phyloP scores from a whole-genome alignment of 2,888 invertebrate genomes.

The Dicranocentrus wangi region DNA sequence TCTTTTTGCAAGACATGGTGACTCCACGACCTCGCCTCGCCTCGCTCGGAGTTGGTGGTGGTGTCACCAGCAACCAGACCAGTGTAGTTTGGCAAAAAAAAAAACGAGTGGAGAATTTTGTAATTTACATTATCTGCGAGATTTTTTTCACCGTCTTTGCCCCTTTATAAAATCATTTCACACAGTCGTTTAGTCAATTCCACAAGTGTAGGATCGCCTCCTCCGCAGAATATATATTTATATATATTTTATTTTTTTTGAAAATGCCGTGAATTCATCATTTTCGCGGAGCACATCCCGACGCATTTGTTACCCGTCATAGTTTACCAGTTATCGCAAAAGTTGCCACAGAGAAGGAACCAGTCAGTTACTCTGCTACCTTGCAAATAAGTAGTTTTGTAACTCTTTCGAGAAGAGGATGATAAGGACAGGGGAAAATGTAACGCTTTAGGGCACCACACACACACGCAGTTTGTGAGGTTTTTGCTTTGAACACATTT shows the following conservation, averaged over 20 bases:
- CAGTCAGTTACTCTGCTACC: not conserved
- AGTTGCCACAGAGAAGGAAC: not conserved
- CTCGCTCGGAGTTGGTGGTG: too few species aligned
- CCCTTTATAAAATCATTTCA: not conserved
- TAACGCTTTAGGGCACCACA: too few species aligned
- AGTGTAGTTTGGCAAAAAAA: too few species aligned
- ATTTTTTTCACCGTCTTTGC: not conserved
- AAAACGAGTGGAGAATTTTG: too few species aligned
- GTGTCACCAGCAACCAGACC: too few species aligned
- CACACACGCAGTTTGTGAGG: too few species aligned
- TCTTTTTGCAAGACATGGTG: too few species aligned
- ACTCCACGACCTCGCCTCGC: too few species aligned
- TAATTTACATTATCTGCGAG: constrained; percentile 11
- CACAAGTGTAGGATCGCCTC: not conserved
- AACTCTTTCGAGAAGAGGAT: too few species aligned
- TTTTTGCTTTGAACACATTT: too few species aligned
- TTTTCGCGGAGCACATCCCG: constrained; percentile 3
- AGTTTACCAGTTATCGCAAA: not conserved
- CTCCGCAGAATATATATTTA: constrained; percentile 8
- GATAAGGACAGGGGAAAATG: too few species aligned
- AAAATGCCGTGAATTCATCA: not conserved
- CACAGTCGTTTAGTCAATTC: constrained; percentile 10
- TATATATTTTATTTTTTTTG: too few species aligned
- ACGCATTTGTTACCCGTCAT: constrained; percentile 23
- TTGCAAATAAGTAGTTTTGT: not conserved